Percentiles rank a stretch among this genome's conserved stretches.
Evolutionary conservation across 2,113 vertebrate species (phyloP).

Genomic region (Delphinus delphis): DNA sequence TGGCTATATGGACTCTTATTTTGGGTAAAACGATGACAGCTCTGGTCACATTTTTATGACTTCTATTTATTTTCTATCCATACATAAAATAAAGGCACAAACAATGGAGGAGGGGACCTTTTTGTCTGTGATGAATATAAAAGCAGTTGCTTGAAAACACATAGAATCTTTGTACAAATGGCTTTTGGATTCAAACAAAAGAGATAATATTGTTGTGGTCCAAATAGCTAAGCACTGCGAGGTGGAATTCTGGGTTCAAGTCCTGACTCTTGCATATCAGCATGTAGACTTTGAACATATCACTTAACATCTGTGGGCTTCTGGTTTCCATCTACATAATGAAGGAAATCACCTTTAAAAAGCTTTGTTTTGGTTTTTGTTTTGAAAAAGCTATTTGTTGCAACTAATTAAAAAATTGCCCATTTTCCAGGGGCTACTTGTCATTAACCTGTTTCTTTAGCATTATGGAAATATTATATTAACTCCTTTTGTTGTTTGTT

Average conservation of each 20-base stretch:
- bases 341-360: background rate
- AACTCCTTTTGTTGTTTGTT: background rate
- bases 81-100: slow-evolving; percentile 13
- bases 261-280: background rate
- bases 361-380: background rate
- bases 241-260: background rate
- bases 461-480: background rate
- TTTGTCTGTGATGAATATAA: background rate
- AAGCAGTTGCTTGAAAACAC: background rate
- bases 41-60: background rate
- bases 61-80: slow-evolving; percentile 34
- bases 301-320: background rate
- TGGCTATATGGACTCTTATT: background rate
- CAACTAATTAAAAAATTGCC: background rate
- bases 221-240: background rate
- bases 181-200: background rate
- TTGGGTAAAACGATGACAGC: slow-evolving; percentile 1
- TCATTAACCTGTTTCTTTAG: slow-evolving; percentile 13
- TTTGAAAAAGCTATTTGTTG: background rate
- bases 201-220: background rate
- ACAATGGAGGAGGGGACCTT: background rate
- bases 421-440: background rate
- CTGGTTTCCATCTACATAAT: background rate
- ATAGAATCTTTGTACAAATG: background rate
- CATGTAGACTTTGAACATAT: background rate